Percentiles rank a stretch among this genome's conserved stretches.
Evolutionary conservation across 2,888 invertebrate genomes (phyloP).

Genomic region (Tinea trinotella): DNA sequence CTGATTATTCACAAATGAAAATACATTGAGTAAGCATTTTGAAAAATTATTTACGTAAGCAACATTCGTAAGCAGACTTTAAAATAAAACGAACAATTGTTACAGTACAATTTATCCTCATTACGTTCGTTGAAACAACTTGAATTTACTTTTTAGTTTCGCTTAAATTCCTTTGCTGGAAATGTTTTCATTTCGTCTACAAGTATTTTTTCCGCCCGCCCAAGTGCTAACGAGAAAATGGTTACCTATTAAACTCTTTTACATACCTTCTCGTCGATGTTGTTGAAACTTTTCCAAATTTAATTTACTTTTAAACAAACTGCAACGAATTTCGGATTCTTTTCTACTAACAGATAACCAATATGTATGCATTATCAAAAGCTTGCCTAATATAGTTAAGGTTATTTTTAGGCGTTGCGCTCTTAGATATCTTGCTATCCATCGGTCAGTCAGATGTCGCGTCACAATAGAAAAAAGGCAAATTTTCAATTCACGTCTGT

Average conservation of each 20-base stretch:
- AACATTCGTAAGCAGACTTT: not conserved
- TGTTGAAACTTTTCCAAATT: not conserved
- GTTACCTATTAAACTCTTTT: slow-evolving; percentile 10
- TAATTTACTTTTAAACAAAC: not conserved
- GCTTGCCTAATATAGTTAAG: too few species aligned
- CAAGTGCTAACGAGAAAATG: slow-evolving; percentile 15
- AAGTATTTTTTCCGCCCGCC: slow-evolving; percentile 9
- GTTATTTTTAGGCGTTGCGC: too few species aligned
- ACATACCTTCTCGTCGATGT: not conserved
- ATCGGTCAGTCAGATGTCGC: too few species aligned
- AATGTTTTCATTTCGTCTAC: slow-evolving; percentile 16
- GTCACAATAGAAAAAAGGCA: too few species aligned
- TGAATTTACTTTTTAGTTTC: slow-evolving; percentile 17
- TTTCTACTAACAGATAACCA: too few species aligned
- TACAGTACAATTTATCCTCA: slow-evolving; percentile 18
- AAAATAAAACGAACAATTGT: slow-evolving; percentile 16
- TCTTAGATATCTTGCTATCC: too few species aligned
- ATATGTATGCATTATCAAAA: too few species aligned
- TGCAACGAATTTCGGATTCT: too few species aligned
- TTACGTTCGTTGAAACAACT: slow-evolving; percentile 16
- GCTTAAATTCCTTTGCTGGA: slow-evolving; percentile 6
- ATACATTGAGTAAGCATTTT: too few species aligned
- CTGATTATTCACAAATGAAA: too few species aligned
- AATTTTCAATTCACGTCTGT: too few species aligned
- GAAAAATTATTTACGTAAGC: not conserved